Evolutionary conservation across 1,140 invertebrate species (phyloP), one percentile per base, ranked within the genome.

Genomic region (Theocolax elegans): DNA sequence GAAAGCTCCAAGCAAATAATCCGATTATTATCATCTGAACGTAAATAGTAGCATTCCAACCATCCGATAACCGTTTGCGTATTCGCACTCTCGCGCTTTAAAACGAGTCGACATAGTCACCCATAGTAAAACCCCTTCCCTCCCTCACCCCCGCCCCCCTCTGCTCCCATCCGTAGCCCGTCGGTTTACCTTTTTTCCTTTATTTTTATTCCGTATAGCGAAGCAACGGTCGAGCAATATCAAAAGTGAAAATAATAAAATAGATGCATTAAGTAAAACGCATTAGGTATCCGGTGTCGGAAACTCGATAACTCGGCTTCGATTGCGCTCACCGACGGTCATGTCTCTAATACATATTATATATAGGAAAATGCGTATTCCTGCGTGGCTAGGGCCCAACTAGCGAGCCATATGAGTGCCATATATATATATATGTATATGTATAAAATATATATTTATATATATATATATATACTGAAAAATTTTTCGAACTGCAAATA

Each of bases 361-460:
- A n/a, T n/a, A n/a, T n/a, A n/a, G n/a, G 21, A 71, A 75, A 75
- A 76, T 76, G 31, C 71, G 72, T 79, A 78, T 76, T 71, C 75
- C 72, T 74, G 48, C 73, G 74, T 35, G 79, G 78, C 78, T 81
- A 78, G 75, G 75, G 38, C 21, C 35, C 17, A 56, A 12, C 51
- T 78, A 81, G 76, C 74, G 72, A 81, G 79, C 79, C 80, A 81
- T 80, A 80, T 69, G 76, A 80, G 80, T 81, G 80, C 79, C 80
- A 81, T 81, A 81, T 70, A 59, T 63, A 54, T 25, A 42, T n/a
- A n/a, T n/a, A n/a, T n/a, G n/a, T n/a, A n/a, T n/a, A n/a, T n/a
- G n/a, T n/a, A n/a, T n/a, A n/a, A n/a, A n/a, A n/a, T n/a, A n/a
- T n/a, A n/a, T n/a, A n/a, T n/a, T n/a, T n/a, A n/a, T n/a, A n/a